Percentiles rank a stretch among this genome's conserved stretches.
Evolutionary conservation across 2,113 vertebrate species (phyloP).

Genomic region (Plecturocebus donacophilus): DNA sequence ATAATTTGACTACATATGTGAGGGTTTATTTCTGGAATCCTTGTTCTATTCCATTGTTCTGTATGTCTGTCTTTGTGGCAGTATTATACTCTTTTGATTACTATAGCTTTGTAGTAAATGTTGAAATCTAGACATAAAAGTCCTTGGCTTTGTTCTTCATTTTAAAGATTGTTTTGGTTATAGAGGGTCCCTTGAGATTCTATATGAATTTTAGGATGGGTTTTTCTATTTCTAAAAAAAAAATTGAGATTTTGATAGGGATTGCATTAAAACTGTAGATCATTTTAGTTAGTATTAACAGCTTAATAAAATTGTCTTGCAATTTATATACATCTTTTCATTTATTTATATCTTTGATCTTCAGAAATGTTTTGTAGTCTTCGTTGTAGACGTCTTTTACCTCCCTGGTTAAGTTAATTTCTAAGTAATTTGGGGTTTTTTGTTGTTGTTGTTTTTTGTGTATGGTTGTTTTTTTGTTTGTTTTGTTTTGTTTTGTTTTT

Average conservation of each 20-base stretch:
- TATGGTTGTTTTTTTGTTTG: too few species aligned
- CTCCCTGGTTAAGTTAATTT: neutral
- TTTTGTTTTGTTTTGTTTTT: too few species aligned
- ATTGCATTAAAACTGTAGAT: neutral
- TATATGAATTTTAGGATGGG: neutral
- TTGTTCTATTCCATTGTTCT: neutral
- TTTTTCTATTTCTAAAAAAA: neutral
- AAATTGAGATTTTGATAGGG: neutral
- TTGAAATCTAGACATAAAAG: neutral
- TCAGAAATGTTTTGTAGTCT: neutral
- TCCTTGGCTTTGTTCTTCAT: neutral
- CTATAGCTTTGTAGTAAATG: neutral
- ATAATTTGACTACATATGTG: neutral
- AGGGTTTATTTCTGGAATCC: neutral
- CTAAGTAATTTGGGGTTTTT: neutral
- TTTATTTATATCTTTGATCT: neutral
- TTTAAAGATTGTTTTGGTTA: neutral
- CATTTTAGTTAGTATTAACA: neutral
- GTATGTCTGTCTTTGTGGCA: neutral
- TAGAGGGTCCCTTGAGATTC: neutral
- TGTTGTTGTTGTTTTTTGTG: neutral
- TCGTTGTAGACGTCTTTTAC: neutral
- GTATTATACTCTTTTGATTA: neutral
- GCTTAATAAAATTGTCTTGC: neutral
- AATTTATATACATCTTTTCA: neutral